Evolutionary conservation across 2,797 vertebrate species (phyloP).

Genomic region (Galago senegalensis): DNA sequence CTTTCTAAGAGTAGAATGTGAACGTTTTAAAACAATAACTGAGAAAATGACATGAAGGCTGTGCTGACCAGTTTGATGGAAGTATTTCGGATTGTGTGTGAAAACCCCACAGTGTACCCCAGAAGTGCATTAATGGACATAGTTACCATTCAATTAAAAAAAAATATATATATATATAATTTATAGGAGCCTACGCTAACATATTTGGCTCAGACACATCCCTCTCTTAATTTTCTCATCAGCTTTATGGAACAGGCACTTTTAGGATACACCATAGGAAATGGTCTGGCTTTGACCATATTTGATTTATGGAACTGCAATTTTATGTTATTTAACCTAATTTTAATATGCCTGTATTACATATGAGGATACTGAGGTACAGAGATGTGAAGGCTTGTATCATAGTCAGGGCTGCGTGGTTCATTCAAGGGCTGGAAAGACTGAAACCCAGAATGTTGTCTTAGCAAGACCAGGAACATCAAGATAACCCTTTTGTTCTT

Average conservation of each 20-base stretch:
- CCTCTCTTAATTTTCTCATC: not conserved
- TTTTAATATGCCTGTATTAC: conserved; percentile 7
- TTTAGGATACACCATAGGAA: not conserved
- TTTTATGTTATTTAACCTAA: conserved; percentile 9
- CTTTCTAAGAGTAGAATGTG: too few species aligned
- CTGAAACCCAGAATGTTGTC: not conserved
- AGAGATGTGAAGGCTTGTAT: not conserved
- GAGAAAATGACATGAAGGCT: too few species aligned
- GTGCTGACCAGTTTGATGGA: too few species aligned
- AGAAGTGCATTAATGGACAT: too few species aligned
- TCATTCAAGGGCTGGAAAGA: not conserved
- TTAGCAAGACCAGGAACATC: not conserved
- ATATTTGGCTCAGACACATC: not conserved
- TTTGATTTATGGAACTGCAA: not conserved
- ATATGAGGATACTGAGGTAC: not conserved
- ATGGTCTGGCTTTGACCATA: not conserved
- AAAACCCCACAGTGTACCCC: too few species aligned
- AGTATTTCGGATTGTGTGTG: too few species aligned
- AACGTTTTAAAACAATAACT: too few species aligned
- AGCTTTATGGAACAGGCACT: not conserved
- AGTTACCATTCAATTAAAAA: too few species aligned
- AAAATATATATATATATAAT: too few species aligned
- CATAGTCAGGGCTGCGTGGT: not conserved
- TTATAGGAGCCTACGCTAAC: not conserved
- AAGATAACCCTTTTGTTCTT: not conserved